Evolutionary conservation across 2,888 invertebrate genomes (phyloP).

Genomic region (Tenthredo amoena): DNA sequence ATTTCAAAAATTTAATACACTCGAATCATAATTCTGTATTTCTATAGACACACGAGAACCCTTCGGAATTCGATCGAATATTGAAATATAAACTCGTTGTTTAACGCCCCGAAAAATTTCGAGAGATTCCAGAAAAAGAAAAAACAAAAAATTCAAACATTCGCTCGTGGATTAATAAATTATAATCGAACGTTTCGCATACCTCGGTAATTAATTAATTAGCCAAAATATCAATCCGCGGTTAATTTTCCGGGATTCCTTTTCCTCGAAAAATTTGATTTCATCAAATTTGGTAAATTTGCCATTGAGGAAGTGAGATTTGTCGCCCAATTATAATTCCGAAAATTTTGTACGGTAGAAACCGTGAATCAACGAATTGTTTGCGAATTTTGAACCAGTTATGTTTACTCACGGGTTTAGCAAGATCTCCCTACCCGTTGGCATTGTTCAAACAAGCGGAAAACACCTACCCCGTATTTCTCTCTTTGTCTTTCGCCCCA

Average conservation of each 20-base stretch:
- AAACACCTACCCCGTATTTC: background rate
- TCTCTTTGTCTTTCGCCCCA: background rate
- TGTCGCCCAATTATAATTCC: slow-evolving; percentile 15
- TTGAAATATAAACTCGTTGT: background rate
- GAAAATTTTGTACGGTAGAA: background rate
- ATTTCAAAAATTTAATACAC: background rate
- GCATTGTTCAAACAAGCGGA: slow-evolving; percentile 37
- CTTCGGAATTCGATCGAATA: background rate
- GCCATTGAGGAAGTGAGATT: background rate
- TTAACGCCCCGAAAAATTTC: background rate
- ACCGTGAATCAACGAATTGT: background rate
- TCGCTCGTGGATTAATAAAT: background rate
- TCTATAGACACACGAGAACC: background rate
- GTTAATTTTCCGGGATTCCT: no score
- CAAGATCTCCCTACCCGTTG: background rate
- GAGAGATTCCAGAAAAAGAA: background rate
- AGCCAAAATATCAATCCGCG: no score
- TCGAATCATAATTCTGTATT: background rate
- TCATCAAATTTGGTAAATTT: background rate
- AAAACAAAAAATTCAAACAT: background rate
- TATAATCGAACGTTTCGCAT: background rate
- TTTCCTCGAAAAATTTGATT: no score
- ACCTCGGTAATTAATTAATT: background rate
- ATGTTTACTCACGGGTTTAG: slow-evolving; percentile 13
- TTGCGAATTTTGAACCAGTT: slow-evolving; percentile 26